Evolutionary conservation across 2,113 vertebrate genomes (phyloP).

Genomic region (Cathartes aura): DNA sequence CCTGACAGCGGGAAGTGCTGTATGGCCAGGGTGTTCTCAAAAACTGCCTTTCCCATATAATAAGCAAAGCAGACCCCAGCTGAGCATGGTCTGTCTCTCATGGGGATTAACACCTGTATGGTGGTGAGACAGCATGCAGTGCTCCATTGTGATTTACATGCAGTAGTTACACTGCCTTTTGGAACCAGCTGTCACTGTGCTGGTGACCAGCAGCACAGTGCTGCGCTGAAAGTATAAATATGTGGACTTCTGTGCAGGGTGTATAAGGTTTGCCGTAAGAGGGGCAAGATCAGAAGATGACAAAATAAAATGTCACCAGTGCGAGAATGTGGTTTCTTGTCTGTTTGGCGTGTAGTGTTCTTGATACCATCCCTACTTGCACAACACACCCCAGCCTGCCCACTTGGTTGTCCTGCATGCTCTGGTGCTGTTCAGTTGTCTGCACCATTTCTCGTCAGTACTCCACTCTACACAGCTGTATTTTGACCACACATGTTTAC

Average conservation of each 20-base stretch:
- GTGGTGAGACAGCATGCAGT: not conserved
- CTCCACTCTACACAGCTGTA: not conserved
- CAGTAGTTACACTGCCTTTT: not conserved
- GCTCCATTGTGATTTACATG: not conserved
- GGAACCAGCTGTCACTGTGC: not conserved
- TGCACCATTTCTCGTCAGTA: not conserved
- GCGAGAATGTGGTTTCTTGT: not conserved
- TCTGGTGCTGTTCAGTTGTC: not conserved
- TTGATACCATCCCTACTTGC: not conserved
- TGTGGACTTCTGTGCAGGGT: not conserved
- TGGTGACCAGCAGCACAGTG: not conserved
- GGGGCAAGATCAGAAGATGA: not conserved
- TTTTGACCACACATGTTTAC: not conserved
- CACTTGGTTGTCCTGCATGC: not conserved
- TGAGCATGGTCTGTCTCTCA: not conserved
- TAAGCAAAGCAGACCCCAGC: not conserved
- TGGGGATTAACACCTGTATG: too few species aligned
- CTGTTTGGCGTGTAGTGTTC: not conserved
- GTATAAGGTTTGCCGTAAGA: not conserved
- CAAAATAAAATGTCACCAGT: conserved; percentile 17
- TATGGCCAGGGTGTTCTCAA: not conserved
- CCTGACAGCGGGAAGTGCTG: not conserved
- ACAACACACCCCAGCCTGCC: not conserved
- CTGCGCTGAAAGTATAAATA: not conserved
- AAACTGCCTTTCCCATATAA: not conserved